These are phyloP conservation scores for Cosmia pyralina DNA, from an alignment of 2,888 invertebrate species.

Conservation along the genomic window DNA sequence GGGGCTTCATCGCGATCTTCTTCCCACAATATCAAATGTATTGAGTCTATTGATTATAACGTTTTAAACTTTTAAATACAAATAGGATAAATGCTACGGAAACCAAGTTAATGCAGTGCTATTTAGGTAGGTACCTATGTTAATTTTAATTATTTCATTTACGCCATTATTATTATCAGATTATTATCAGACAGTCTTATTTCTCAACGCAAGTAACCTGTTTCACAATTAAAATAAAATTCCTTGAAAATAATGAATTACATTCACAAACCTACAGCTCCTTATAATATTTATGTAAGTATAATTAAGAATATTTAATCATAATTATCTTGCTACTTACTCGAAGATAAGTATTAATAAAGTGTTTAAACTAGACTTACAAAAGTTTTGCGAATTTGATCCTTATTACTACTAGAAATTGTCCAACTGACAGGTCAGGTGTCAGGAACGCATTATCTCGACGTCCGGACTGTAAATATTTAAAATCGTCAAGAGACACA, in stretches of 20 bases:
- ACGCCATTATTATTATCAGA: too few relatives aligned
- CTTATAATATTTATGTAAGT: not conserved
- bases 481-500: slow-evolving; percentile 33
- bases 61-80: not conserved
- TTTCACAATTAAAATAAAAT: not conserved
- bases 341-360: too few relatives aligned
- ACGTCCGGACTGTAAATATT: not conserved
- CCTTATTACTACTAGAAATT: too few relatives aligned
- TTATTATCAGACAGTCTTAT: not conserved
- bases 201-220: not conserved
- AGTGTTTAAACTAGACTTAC: not conserved
- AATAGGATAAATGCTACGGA: not conserved
- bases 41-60: not conserved
- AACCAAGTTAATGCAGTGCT: not conserved
- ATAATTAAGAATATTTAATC: not conserved
- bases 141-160: not conserved
- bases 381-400: not conserved
- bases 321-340: not conserved
- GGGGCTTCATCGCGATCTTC: not conserved
- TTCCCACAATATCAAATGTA: not conserved
- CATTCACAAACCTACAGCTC: not conserved
- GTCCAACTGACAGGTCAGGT: too few relatives aligned
- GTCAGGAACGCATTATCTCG: too few relatives aligned
- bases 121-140: not conserved
- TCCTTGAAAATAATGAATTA: not conserved